These are phyloP conservation scores for Xyliphius kryptos DNA, from an alignment of 2,113 vertebrate genomes.

Conservation along the genomic window DNA sequence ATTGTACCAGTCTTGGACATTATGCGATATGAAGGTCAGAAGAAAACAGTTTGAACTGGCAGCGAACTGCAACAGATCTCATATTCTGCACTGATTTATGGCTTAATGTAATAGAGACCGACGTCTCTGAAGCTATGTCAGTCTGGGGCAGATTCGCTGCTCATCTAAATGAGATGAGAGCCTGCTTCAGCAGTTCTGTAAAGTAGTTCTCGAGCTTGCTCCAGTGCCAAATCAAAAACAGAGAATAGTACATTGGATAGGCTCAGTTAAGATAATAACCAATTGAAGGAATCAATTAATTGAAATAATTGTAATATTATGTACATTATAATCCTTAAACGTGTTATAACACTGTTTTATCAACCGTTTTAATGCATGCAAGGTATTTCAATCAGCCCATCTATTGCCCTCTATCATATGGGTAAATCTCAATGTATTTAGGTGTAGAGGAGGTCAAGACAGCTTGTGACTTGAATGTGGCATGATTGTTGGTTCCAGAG, in stretches of 20 bases:
- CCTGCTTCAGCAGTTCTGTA: constrained; percentile 33
- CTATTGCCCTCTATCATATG: too few species aligned
- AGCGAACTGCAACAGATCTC: constrained; percentile 13
- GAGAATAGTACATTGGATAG: constrained; percentile 3
- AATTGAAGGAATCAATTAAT: not conserved
- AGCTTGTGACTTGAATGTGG: too few species aligned
- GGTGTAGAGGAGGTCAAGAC: too few species aligned
- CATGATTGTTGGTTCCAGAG: too few species aligned
- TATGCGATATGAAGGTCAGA: not conserved
- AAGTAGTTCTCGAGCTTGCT: constrained; percentile 24
- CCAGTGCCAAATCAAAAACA: not conserved
- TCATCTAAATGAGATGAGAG: constrained; percentile 27
- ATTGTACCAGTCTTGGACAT: not conserved
- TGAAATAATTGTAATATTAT: not conserved
- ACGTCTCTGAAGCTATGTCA: constrained; percentile 16
- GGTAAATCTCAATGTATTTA: too few species aligned
- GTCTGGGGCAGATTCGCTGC: constrained; percentile 19
- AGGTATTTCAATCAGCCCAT: too few species aligned
- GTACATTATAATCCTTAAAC: too few species aligned
- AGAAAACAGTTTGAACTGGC: constrained; percentile 9
- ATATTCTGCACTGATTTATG: constrained; percentile 25
- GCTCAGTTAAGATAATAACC: not conserved
- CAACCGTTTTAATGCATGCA: too few species aligned
- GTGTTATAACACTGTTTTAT: too few species aligned
- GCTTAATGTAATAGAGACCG: constrained; percentile 30